Percentiles rank a stretch among this genome's conserved stretches.
Evolutionary conservation across 1,140 invertebrate species (phyloP).

Genomic region (Magallana angulata): DNA sequence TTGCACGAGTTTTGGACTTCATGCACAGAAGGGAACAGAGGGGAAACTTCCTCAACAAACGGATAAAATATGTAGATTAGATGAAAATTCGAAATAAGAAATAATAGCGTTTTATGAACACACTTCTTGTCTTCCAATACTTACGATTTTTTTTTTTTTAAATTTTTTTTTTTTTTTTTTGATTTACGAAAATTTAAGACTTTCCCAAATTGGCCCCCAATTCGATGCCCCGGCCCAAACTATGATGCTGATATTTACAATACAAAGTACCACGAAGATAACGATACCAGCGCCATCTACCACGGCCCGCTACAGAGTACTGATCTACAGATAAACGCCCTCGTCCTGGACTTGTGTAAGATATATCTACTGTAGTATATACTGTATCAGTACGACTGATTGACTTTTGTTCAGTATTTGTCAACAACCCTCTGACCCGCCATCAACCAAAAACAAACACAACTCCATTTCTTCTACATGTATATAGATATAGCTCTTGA

Average conservation of each 20-base stretch:
- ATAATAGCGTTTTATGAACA: too few relatives aligned
- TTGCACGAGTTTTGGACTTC: neutral
- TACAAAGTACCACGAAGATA: constrained; percentile 15
- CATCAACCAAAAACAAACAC: neutral
- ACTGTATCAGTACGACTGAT: neutral
- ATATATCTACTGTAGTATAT: neutral
- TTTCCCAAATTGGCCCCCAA: neutral
- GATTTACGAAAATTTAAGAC: neutral
- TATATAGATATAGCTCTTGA: too few relatives aligned
- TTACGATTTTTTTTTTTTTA: neutral
- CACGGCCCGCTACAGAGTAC: too few relatives aligned
- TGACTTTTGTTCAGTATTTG: constrained; percentile 16
- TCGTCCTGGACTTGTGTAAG: neutral
- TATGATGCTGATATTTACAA: neutral
- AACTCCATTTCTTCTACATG: neutral
- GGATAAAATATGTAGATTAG: too few relatives aligned
- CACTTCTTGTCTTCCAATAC: too few relatives aligned
- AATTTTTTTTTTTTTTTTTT: too few relatives aligned
- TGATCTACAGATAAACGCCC: too few relatives aligned
- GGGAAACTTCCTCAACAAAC: neutral
- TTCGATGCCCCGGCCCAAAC: neutral
- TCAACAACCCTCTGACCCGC: neutral
- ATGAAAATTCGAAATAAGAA: too few relatives aligned
- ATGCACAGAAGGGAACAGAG: neutral
- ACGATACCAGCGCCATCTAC: neutral